Base-by-base conservation (phyloP, 2,888 invertebrate genomes). In the Argyra leucocephala region DNA sequence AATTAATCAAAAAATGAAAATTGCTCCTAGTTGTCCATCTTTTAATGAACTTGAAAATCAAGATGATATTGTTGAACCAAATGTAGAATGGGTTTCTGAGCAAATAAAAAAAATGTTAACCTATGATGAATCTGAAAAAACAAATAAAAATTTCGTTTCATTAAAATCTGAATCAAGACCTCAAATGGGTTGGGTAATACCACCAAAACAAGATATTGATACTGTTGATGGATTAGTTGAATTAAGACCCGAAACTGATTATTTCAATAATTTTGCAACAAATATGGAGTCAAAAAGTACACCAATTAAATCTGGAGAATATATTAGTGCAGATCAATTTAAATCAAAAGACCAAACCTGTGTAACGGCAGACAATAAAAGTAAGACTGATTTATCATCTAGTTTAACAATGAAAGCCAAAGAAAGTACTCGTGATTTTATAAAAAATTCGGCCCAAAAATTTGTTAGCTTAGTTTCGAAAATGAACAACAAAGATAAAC, bases 231-330 rank as follows among this genome's bases (percentile, higher is more conserved):
- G 75, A 1, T 69, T 68, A 6, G 58, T 64, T 12, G 22, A 57
- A 18, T 22, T 36, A 21, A 21, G 24, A 3, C 22, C 24, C 4
- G 57, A 60, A 22, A 65, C 62, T 37, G 64, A 65, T 10, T 71
- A 73, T 7, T 71, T 71, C 59, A 72, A 75, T 61, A 78, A 78
- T 69, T 70, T 78, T 18, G 77, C 74, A 1, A 70, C 70, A n/a
- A 78, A 78, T 63, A 75, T 77, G 66, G 72, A 73, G 22, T 71
- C 72, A 36, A 79, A 79, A 65, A 72, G 74, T 2, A 79, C 78
- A 5, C 79, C 79, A 4, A 72, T 76, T 0, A 79, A 79, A 63
- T 70, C 71, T 0, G 69, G 69, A n/a, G 26, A 69, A 63, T 59
- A 67, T 18, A 65, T 65, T 57, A 68, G 60, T 58, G 67, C 66